A percentile compares a stretch with the other conserved stretches of the same genome.
Evolutionary conservation across 2,113 vertebrate species (phyloP).

Genomic region (Ochotona princeps): DNA sequence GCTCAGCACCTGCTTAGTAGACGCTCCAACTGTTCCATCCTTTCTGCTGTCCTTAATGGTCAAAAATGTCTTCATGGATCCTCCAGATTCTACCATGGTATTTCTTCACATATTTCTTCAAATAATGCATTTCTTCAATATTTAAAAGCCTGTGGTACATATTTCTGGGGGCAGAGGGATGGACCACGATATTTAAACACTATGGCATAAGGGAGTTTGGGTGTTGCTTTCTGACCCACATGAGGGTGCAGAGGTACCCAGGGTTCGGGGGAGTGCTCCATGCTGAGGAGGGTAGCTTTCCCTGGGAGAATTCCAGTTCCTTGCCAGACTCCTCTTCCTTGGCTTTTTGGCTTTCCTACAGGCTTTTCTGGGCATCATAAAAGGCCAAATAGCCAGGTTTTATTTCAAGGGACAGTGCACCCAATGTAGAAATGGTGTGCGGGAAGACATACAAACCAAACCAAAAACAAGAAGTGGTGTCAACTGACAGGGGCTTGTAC

Average conservation of each 20-base stretch:
- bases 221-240: background rate
- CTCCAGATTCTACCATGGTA: background rate
- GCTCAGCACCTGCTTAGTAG: background rate
- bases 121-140: background rate
- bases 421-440: background rate
- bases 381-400: background rate
- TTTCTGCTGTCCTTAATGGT: slow-evolving; percentile 8
- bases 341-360: background rate
- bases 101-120: too few relatives aligned
- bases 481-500: background rate
- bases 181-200: background rate
- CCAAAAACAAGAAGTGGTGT: background rate
- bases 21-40: background rate
- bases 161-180: background rate
- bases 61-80: slow-evolving; percentile 7
- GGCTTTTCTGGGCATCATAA: background rate
- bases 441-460: background rate
- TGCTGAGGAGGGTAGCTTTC: background rate
- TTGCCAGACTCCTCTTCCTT: background rate
- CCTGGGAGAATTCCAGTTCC: background rate
- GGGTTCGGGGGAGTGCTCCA: background rate
- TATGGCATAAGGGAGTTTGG: background rate
- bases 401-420: background rate
- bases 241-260: background rate
- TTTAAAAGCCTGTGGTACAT: background rate